Percentiles rank a stretch among this genome's conserved stretches.
phyloP scores from a whole-genome alignment of 2,888 invertebrate species.

The Theristus sp. region DNA sequence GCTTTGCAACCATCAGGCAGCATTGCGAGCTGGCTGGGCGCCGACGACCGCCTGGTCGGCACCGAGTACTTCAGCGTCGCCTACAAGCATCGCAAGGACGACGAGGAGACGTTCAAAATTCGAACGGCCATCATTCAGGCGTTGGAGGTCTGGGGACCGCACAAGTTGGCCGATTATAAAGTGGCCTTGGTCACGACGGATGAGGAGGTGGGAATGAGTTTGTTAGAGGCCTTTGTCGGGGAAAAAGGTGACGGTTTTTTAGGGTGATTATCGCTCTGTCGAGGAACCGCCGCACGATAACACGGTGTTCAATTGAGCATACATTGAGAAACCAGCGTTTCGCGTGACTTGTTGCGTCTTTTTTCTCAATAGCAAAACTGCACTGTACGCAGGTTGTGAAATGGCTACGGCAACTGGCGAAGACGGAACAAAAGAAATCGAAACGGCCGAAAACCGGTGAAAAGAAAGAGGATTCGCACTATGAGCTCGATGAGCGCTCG shows the following conservation, averaged over 20 bases:
- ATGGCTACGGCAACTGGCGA: not conserved
- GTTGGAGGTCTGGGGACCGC: not conserved
- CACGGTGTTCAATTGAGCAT: not conserved
- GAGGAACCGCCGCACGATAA: not conserved
- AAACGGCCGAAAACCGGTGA: not conserved
- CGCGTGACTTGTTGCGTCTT: too few relatives aligned
- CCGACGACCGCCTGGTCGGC: not conserved
- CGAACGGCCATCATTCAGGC: not conserved
- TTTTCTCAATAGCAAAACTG: too few relatives aligned
- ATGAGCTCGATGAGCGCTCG: not conserved
- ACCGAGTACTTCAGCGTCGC: not conserved
- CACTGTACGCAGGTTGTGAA: not conserved
- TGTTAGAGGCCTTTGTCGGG: not conserved
- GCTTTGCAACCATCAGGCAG: too few relatives aligned
- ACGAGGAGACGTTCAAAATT: not conserved
- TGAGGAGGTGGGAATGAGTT: not conserved
- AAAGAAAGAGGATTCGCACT: not conserved
- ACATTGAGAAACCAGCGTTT: not conserved
- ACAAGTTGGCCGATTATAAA: not conserved
- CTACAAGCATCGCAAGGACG: not conserved
- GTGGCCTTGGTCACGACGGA: not conserved
- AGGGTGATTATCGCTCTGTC: too few relatives aligned
- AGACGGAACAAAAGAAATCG: not conserved
- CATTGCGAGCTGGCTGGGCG: not conserved
- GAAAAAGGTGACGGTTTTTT: not conserved